Evolutionary conservation across 2,113 vertebrate species (phyloP).

Genomic region (Edolisoma coerulescens): DNA sequence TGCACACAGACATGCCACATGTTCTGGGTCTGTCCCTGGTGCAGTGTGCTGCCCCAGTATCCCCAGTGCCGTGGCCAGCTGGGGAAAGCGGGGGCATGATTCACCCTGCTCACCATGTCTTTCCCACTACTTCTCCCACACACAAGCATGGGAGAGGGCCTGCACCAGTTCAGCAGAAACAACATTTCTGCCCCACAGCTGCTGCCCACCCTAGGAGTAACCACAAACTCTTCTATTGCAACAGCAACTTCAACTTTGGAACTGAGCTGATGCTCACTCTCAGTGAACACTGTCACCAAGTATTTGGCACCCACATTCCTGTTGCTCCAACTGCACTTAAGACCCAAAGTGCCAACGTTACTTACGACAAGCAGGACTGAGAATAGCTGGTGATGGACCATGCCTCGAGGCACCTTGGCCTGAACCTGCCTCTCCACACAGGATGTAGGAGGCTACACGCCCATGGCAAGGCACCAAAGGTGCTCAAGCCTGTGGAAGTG

Average conservation of each 20-base stretch:
- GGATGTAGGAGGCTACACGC: neutral
- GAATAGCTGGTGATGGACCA: neutral
- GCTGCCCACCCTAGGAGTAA: neutral
- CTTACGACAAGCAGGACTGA: neutral
- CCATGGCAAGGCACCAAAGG: neutral
- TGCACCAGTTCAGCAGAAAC: neutral
- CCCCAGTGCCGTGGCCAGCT: neutral
- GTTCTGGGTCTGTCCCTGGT: neutral
- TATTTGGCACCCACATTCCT: neutral
- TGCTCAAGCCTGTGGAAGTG: neutral
- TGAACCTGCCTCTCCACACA: neutral
- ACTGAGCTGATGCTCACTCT: neutral
- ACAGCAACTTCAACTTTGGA: neutral
- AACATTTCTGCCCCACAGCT: neutral
- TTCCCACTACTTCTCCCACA: neutral
- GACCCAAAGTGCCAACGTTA: rapidly evolving
- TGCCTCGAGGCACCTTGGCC: neutral
- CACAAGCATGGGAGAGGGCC: neutral
- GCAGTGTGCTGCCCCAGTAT: neutral
- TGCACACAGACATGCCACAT: neutral
- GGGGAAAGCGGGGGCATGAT: neutral
- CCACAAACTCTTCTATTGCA: too few species aligned
- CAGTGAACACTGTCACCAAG: neutral
- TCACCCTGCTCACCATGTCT: neutral
- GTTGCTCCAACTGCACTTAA: neutral